These are phyloP conservation scores for Pogonognathellus flavescens DNA, from an alignment of 1,140 invertebrate genomes.

Conservation along the genomic window DNA sequence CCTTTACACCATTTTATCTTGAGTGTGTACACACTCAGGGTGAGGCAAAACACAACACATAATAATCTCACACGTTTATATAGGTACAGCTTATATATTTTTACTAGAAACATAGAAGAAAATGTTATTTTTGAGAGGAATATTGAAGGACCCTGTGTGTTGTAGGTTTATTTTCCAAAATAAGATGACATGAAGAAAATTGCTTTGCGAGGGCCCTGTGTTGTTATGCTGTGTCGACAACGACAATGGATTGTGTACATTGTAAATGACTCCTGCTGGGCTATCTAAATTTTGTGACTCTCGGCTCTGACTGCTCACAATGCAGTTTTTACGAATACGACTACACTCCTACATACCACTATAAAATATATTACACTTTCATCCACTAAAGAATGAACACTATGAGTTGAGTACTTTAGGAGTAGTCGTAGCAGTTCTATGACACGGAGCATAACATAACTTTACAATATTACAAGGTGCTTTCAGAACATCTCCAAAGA, in stretches of 20 bases:
- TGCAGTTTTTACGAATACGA: background rate
- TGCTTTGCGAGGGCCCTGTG: conserved; percentile 45
- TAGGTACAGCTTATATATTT: background rate
- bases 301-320: conserved; percentile 37
- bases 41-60: conserved; percentile 3
- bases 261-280: conserved; percentile 49
- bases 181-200: conserved; percentile 50
- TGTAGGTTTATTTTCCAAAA: conserved; percentile 27
- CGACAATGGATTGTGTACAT: conserved; percentile 48
- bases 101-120: too few species aligned
- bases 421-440: background rate
- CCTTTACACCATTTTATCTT: conserved; percentile 39
- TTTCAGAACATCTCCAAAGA: background rate
- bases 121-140: too few species aligned
- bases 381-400: background rate
- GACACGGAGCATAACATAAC: background rate
- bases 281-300: conserved; percentile 46
- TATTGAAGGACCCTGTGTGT: conserved; percentile 3
- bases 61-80: background rate
- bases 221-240: conserved; percentile 48
- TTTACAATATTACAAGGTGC: conserved; percentile 8
- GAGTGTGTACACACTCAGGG: conserved; percentile 17
- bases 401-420: too few species aligned
- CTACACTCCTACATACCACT: background rate
- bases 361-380: background rate